phyloP scores from a whole-genome alignment of 2,888 invertebrate species.

The Drosophila birchii region DNA sequence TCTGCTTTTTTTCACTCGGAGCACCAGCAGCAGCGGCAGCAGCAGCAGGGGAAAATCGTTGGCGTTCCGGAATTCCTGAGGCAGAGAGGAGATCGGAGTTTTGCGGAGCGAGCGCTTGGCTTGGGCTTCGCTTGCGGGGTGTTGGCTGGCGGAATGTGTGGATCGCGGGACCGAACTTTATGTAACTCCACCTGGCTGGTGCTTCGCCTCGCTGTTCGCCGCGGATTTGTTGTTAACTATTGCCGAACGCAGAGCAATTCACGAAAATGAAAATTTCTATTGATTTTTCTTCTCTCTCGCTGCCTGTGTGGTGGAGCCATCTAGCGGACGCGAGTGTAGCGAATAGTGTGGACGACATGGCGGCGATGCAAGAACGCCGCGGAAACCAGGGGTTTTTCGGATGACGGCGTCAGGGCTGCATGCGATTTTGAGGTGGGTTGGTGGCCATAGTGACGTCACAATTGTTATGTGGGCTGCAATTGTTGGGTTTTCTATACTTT shows the following conservation, averaged over 20 bases:
- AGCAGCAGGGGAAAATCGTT: conserved; percentile 45
- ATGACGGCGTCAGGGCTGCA: conserved; percentile 1
- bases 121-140: conserved; percentile 56
- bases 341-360: conserved; percentile 19
- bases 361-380: neutral
- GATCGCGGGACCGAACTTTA: conserved; percentile 49
- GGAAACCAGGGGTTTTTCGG: conserved; percentile 2
- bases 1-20: conserved; percentile 43
- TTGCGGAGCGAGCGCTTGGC: conserved; percentile 49
- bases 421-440: neutral
- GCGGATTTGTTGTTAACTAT: conserved; percentile 65
- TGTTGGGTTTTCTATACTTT: no score
- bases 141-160: conserved; percentile 74
- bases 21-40: conserved; percentile 16
- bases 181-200: conserved; percentile 56
- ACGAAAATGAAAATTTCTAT: conserved; percentile 83
- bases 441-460: neutral
- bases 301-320: conserved; percentile 57
- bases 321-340: conserved; percentile 50
- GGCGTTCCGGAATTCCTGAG: conserved; percentile 36
- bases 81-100: conserved; percentile 64
- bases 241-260: conserved; percentile 72
- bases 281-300: conserved; percentile 82
- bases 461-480: neutral
- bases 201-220: conserved; percentile 34